Percentiles rank a stretch among this genome's conserved stretches.
These are phyloP conservation scores for Pangasius krempfi DNA, from an alignment of 2,797 vertebrate genomes.

Conservation along the genomic window DNA sequence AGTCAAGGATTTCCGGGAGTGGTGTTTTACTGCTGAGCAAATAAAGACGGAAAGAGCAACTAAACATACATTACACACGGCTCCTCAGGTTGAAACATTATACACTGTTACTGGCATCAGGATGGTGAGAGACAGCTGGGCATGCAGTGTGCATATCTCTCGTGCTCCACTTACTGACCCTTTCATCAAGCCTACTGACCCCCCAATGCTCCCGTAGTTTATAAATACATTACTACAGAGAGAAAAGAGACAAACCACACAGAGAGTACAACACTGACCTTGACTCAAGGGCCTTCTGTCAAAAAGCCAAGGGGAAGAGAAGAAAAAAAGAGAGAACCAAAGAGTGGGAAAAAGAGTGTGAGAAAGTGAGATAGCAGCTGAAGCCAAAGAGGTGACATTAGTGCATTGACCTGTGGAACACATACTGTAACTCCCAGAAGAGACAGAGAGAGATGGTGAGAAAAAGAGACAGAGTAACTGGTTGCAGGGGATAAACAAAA, in stretches of 20 bases:
- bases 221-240: conserved; percentile 8
- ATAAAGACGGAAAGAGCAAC: conserved; percentile 8
- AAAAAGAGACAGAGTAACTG: conserved; percentile 29
- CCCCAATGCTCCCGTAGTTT: not conserved
- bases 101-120: not conserved
- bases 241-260: conserved; percentile 52
- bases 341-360: conserved; percentile 43
- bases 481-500: conserved; percentile 41
- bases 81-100: not conserved
- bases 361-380: conserved; percentile 52
- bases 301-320: conserved; percentile 66
- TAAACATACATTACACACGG: conserved; percentile 12
- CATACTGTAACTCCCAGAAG: conserved; percentile 54
- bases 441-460: conserved; percentile 23
- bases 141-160: conserved; percentile 1
- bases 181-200: not conserved
- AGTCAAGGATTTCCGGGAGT: not conserved
- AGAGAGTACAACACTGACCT: conserved; percentile 72
- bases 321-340: conserved; percentile 56
- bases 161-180: conserved; percentile 26
- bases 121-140: not conserved
- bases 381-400: conserved; percentile 60
- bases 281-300: conserved; percentile 75
- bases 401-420: conserved; percentile 64
- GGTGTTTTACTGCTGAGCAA: conserved; percentile 27